Evolutionary conservation across 2,888 invertebrate species (phyloP), one percentile per base, ranked within the genome.

Genomic region (Archips crataeganus): DNA sequence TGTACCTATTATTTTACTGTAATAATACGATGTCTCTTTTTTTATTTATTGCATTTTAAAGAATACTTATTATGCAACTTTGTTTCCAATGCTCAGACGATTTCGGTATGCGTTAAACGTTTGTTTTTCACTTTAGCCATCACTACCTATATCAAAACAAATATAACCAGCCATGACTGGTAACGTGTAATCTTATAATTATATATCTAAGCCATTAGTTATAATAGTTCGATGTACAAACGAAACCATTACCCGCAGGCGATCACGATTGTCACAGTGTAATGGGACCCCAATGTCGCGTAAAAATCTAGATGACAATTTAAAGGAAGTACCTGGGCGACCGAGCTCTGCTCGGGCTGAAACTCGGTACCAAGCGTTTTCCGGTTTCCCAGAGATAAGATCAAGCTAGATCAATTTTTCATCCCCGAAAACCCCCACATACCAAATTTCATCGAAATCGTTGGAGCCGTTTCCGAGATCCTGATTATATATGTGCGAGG

Each of bases 161-260:
- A 69, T 59, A 61, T 66, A 71, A 57, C 72, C 47, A 54, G 49
- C 49, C 49, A 69, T 73, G 69, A 73, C 49, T 34, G 59, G 68
- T 51, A 68, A 63, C 63, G 15, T 63, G 72, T 73, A 69, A 69
- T 69, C 63, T 68, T 64, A 39, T 73, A 73, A 69, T 73, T 69
- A 69, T 49, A 36, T n/a, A 54, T 63, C 36, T 39, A 32, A n/a
- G 65, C 73, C 68, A 64, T 73, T 69, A 69, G 68, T 73, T 64
- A 73, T 73, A 73, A 69, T 73, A 68, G 57, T 59, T 23, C 63
- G 49, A 73, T 59, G 57, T 73, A 59, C 36, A 59, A 62, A 68
- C 68, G 49, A 42, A 36, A 32, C 59, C 68, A 73, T 73, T 73
- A 73, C 59, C 73, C 49, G 57, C 73, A 69, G 68, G 68, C 63